Percentiles rank a stretch among this genome's conserved stretches.
phyloP scores from a whole-genome alignment of 2,888 invertebrate genomes.

The Proisotoma minuta region DNA sequence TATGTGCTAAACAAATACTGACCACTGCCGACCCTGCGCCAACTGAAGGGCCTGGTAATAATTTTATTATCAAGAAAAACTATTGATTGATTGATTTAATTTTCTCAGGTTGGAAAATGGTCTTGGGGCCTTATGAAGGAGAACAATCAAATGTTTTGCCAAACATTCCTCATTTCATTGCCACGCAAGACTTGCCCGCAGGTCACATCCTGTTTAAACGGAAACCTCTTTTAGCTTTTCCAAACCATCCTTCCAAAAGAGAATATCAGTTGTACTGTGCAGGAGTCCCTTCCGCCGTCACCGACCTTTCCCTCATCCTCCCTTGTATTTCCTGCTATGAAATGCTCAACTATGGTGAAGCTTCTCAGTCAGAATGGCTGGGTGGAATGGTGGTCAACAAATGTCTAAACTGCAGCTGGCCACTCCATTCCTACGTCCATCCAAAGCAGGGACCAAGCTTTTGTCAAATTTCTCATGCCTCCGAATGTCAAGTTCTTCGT shows the following conservation, averaged over 20 bases:
- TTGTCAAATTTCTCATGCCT: neutral
- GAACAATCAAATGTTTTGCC: neutral
- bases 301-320: too few species aligned
- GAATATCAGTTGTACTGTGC: too few species aligned
- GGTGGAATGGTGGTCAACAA: neutral
- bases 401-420: neutral
- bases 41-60: neutral
- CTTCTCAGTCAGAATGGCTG: neutral
- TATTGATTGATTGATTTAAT: neutral
- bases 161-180: neutral
- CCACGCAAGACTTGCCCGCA: neutral
- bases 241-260: too few species aligned
- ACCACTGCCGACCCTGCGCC: too few species aligned
- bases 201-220: neutral
- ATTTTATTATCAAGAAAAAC: neutral
- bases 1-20: too few species aligned
- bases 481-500: neutral
- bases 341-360: neutral
- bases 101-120: neutral
- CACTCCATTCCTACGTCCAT: neutral
- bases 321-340: neutral
- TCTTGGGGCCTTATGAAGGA: neutral
- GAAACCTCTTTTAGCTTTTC: too few species aligned
- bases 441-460: neutral
- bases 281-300: too few species aligned